These are phyloP conservation scores for Tragelaphus oryx DNA, from an alignment of 2,797 vertebrate genomes.

Conservation along the genomic window DNA sequence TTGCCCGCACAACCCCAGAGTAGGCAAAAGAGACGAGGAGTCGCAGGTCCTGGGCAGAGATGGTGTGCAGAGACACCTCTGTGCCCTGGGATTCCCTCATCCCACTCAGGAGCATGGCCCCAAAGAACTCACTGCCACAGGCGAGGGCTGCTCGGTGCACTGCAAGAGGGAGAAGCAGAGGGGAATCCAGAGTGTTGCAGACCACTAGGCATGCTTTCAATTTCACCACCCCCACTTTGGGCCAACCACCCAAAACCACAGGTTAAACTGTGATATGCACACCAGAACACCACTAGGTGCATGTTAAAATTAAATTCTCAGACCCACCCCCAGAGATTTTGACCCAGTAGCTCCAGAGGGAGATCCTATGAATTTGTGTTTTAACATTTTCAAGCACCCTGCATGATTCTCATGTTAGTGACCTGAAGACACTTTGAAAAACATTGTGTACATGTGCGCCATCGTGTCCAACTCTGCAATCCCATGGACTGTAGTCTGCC, in stretches of 20 bases:
- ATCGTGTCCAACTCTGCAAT: not conserved
- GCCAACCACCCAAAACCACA: not conserved
- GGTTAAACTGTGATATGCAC: not conserved
- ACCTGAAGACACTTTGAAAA: not conserved
- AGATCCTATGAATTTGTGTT: not conserved
- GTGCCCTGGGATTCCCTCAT: conserved; percentile 86
- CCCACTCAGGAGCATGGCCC: conserved; percentile 88
- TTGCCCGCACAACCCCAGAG: conserved; percentile 82
- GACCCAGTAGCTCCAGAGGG: not conserved
- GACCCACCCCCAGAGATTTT: not conserved
- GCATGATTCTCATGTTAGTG: not conserved
- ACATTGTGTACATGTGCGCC: not conserved
- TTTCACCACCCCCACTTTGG: not conserved
- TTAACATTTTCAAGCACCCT: not conserved
- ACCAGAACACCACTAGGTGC: not conserved
- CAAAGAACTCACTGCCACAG: conserved; percentile 88
- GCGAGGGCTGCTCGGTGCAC: conserved; percentile 87
- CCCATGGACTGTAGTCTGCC: not conserved
- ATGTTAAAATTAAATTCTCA: not conserved
- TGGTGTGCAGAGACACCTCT: conserved; percentile 78
- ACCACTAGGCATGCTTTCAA: not conserved
- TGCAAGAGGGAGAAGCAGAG: conserved; percentile 66
- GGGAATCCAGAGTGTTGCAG: not conserved
- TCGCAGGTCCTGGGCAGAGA: conserved; percentile 79
- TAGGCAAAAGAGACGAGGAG: conserved; percentile 87